Evolutionary conservation across 1,140 invertebrate species (phyloP).

Genomic region (Dinoponera quadriceps): DNA sequence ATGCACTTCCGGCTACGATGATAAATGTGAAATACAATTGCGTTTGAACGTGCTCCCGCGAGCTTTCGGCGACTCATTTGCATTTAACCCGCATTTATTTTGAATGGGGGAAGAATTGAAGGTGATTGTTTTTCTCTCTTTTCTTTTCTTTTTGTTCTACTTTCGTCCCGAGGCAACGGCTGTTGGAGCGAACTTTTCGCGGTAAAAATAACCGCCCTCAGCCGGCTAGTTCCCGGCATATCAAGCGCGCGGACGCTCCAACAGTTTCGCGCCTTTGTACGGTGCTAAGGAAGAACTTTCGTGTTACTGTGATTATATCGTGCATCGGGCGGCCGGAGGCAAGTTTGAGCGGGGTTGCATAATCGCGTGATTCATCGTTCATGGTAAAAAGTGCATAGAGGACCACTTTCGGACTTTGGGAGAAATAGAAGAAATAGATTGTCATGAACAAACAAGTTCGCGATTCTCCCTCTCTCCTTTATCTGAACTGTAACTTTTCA

Average conservation of each 20-base stretch:
- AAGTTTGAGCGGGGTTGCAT: neutral
- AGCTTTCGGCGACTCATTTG: constrained; percentile 30
- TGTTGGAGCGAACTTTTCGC: constrained; percentile 28
- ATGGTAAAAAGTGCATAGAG: neutral
- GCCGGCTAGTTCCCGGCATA: constrained; percentile 7
- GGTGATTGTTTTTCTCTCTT: constrained; percentile 38
- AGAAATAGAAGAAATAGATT: neutral
- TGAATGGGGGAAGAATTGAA: constrained; percentile 35
- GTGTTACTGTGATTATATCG: neutral
- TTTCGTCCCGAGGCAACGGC: neutral
- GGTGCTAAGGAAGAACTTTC: constrained; percentile 2
- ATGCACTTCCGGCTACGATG: constrained; percentile 19
- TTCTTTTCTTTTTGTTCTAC: too few species aligned
- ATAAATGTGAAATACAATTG: too few species aligned
- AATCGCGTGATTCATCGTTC: neutral
- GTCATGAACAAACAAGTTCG: neutral
- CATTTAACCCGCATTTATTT: constrained; percentile 43
- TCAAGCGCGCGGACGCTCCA: constrained; percentile 22
- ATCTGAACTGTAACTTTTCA: too few species aligned
- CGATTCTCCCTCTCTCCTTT: neutral
- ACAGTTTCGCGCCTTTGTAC: constrained; percentile 8
- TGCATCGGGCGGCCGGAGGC: neutral
- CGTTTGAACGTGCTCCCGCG: neutral
- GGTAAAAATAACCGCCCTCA: neutral
- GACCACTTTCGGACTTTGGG: neutral